These are phyloP conservation scores for Chaetodon auriga DNA, from an alignment of 2,113 vertebrate genomes.

Conservation along the genomic window DNA sequence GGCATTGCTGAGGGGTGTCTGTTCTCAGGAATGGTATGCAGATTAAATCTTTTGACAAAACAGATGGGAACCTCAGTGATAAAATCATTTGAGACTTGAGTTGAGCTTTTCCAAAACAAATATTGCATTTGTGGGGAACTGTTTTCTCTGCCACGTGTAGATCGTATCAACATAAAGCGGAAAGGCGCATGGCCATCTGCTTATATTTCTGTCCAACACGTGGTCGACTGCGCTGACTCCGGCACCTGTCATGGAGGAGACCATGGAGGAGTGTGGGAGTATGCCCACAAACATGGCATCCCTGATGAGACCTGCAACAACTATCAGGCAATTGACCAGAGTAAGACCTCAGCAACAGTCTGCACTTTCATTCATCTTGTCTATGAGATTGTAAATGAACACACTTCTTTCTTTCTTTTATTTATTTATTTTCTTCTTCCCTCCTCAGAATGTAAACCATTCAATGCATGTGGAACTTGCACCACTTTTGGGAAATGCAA, in stretches of 20 bases:
- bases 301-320: conserved; percentile 96
- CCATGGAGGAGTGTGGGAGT: conserved; percentile 88
- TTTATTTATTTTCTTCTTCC: too few species aligned
- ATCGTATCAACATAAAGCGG: conserved; percentile 93
- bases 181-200: conserved; percentile 90
- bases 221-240: conserved; percentile 85
- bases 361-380: not conserved
- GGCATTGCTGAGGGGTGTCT: not conserved
- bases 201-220: conserved; percentile 91
- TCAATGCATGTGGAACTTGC: conserved; percentile 91
- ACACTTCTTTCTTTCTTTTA: accelerated
- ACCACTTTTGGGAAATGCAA: conserved; percentile 65
- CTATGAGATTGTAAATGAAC: too few species aligned
- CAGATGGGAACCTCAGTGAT: conserved; percentile 23
- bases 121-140: not conserved
- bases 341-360: conserved; percentile 66
- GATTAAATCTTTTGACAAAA: conserved; percentile 21
- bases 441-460: conserved; percentile 85
- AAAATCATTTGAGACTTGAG: conserved; percentile 1
- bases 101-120: conserved; percentile 28
- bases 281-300: conserved; percentile 88
- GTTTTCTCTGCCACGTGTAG: conserved; percentile 58
- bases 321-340: conserved; percentile 93
- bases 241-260: conserved; percentile 91
- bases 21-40: conserved; percentile 25